Evolutionary conservation across 2,888 invertebrate genomes (phyloP), one percentile per base, ranked within the genome.

Genomic region (Cheilosia soror): DNA sequence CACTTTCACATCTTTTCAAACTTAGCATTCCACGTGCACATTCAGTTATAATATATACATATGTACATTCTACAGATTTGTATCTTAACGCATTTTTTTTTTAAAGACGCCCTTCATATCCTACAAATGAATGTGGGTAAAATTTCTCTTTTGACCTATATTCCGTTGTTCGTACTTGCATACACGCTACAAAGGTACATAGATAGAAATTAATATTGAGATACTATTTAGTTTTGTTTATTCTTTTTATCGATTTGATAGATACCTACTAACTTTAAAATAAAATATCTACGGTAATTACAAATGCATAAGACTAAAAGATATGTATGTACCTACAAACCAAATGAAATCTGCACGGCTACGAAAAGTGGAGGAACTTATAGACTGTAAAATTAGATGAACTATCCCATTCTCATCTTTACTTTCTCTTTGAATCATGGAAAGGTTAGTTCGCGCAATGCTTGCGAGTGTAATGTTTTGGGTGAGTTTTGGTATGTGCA

Each of bases 91-190:
- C 37, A 31, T n/a, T 29, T 66, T n/a, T 29, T 66, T 29, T 47
- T 49, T 49, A 37, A 29, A 58, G 71, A 49, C 73, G 62, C 80
- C 75, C 68, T 80, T 80, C 25, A 44, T 62, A 68, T 62, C 47
- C 40, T 31, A 63, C 53, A 66, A 51, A 40, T 33, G 55, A 51
- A 68, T 75, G 62, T 73, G 47, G 42, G 63, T 66, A 40, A 63
- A 75, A 69, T 81, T 81, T 81, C 80, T 81, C 80, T 81, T 81
- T 81, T 75, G 75, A 62, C 80, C 80, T 69, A 81, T 68, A 68
- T 81, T 49, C 31, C 13, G 33, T 37, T n/a, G 20, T 40, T 49
- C 20, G 63, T 65, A 79, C 33, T 33, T 53, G 37, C 37, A 37
- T 37, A 51, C 42, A 42, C 25, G n/a, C 29, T 51, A 20, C 25